These are phyloP conservation scores for Meloidogyne hapla DNA, from an alignment of 1,140 invertebrate genomes.

Conservation along the genomic window DNA sequence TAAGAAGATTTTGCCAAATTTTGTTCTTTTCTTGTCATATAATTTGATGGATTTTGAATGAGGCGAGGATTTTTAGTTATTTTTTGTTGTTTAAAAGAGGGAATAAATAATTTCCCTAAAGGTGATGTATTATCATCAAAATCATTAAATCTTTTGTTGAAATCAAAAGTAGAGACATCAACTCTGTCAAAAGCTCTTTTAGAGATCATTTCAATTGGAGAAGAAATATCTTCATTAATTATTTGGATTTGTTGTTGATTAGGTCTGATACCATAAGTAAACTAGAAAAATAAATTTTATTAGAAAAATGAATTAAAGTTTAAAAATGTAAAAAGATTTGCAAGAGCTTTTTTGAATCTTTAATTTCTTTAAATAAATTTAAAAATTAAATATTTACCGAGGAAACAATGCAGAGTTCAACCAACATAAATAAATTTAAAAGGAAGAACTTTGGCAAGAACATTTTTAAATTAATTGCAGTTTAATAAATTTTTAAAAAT, in stretches of 20 bases:
- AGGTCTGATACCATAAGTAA: not conserved
- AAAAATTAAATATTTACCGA: not conserved
- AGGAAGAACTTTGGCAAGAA: not conserved
- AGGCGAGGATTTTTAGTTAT: not conserved
- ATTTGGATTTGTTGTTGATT: not conserved
- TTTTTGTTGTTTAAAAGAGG: not conserved
- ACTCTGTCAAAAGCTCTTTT: conserved; percentile 21
- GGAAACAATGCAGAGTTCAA: not conserved
- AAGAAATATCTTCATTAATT: not conserved
- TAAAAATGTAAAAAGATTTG: not conserved
- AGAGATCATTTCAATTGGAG: not conserved
- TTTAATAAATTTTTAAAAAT: not conserved
- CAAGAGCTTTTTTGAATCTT: no score
- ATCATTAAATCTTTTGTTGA: conserved; percentile 19
- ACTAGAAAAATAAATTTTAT: not conserved
- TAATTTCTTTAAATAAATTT: no score
- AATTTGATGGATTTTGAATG: not conserved
- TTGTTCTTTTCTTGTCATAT: not conserved
- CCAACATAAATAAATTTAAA: not conserved
- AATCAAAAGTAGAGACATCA: conserved; percentile 22
- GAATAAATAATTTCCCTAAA: conserved; percentile 6
- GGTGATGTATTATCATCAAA: not conserved
- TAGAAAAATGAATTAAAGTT: no score
- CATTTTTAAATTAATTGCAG: not conserved
- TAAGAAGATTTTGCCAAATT: not conserved